Conservation (phyloP, 2,888 invertebrate genomes). For the Trissoscelio sp. region DNA sequence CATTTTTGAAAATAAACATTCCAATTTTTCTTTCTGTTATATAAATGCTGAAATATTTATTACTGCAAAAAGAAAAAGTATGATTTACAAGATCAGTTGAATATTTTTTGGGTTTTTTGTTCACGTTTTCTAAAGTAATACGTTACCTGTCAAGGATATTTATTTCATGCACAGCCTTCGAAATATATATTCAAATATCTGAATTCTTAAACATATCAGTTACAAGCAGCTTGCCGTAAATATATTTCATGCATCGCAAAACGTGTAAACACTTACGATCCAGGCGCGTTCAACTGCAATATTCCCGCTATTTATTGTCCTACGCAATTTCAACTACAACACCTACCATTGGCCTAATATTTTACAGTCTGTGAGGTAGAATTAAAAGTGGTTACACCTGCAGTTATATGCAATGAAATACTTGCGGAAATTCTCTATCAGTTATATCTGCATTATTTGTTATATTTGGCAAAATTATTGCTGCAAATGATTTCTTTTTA, state of each 20-base stretch:
- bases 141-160: not conserved
- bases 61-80: too few relatives aligned
- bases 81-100: not conserved
- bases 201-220: constrained; percentile 64
- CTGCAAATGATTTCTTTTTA: too few relatives aligned
- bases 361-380: constrained; percentile 55
- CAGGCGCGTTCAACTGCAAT: constrained; percentile 64
- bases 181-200: constrained; percentile 37
- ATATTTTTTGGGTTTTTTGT: not conserved
- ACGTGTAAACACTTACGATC: constrained; percentile 61
- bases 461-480: too few relatives aligned
- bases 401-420: constrained; percentile 61
- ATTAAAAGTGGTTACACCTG: constrained; percentile 69
- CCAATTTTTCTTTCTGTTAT: too few relatives aligned
- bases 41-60: too few relatives aligned
- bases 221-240: constrained; percentile 55
- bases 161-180: constrained; percentile 10
- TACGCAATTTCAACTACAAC: constrained; percentile 62
- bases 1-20: too few relatives aligned
- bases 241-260: constrained; percentile 64
- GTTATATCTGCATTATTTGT: too few relatives aligned
- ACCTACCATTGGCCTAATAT: constrained; percentile 55
- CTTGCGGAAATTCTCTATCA: constrained; percentile 36
- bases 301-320: constrained; percentile 70
- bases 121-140: not conserved